Conservation (phyloP, 2,888 invertebrate genomes). For the Tupiocoris notatus region DNA sequence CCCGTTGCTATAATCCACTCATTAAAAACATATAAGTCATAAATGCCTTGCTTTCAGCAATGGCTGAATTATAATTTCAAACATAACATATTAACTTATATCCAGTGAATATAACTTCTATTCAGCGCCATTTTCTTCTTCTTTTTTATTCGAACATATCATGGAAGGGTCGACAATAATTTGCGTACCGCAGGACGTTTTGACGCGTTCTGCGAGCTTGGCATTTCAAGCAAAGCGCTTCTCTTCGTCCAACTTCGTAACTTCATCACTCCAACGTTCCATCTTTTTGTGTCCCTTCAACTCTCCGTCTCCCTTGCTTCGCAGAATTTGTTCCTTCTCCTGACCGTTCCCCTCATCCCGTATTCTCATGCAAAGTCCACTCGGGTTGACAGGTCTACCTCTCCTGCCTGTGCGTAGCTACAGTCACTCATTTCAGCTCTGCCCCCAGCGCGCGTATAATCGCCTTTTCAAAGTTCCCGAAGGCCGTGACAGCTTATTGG, state of each 20-base stretch:
- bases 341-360: background rate
- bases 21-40: too few relatives aligned
- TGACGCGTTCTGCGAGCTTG: background rate
- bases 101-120: too few relatives aligned
- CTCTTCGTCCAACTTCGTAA: background rate
- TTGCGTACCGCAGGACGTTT: background rate
- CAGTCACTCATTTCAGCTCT: background rate
- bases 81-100: too few relatives aligned
- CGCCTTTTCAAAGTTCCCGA: slow-evolving; percentile 23
- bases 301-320: background rate
- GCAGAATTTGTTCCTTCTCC: background rate
- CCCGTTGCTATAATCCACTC: too few relatives aligned
- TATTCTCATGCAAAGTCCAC: slow-evolving; percentile 33
- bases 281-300: background rate
- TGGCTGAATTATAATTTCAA: too few relatives aligned
- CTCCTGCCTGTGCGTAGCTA: too few relatives aligned
- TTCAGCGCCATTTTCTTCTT: too few relatives aligned
- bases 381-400: slow-evolving; percentile 17
- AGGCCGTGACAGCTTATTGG: slow-evolving; percentile 26
- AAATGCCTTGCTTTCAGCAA: too few relatives aligned
- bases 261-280: background rate
- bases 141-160: too few relatives aligned
- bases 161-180: too few relatives aligned
- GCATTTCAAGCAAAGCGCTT: background rate
- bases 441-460: background rate